A percentile compares a stretch with the other conserved stretches of the same genome.
phyloP scores from a whole-genome alignment of 2,888 invertebrate species.

The Aphidoletes aphidimyza region DNA sequence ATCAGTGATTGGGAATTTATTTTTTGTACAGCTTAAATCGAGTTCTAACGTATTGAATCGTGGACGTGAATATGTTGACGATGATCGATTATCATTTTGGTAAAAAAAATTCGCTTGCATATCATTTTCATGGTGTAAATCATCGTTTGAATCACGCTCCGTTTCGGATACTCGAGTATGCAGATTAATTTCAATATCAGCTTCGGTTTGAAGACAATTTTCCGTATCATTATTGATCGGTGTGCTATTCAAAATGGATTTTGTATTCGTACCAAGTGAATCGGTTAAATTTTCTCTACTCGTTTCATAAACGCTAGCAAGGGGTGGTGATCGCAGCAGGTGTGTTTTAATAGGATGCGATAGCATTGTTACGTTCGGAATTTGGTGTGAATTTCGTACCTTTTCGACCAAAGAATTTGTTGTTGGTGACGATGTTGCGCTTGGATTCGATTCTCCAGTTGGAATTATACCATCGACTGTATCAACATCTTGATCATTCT shows the following conservation, averaged over 20 bases:
- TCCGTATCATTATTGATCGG: conserved; percentile 55
- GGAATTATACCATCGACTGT: background rate
- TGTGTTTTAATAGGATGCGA: conserved; percentile 58
- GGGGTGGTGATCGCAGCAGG: conserved; percentile 64
- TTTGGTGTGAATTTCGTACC: background rate
- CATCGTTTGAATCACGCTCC: background rate
- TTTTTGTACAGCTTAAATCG: conserved; percentile 70
- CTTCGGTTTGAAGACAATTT: background rate
- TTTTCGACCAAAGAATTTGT: background rate
- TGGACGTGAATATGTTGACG: conserved; percentile 59
- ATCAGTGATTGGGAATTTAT: conserved; percentile 71
- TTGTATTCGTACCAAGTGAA: conserved; percentile 56
- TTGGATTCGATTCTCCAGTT: background rate
- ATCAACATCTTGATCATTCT: conserved; percentile 2
- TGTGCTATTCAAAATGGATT: conserved; percentile 55
- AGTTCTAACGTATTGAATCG: conserved; percentile 66
- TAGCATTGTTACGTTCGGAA: background rate
- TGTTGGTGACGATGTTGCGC: background rate
- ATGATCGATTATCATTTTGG: background rate
- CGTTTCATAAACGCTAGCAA: conserved; percentile 68
- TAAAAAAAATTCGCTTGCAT: background rate
- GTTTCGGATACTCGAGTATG: background rate
- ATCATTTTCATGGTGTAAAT: background rate
- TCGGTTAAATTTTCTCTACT: conserved; percentile 67
- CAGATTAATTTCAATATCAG: background rate